Evolutionary conservation across 2,113 vertebrate genomes (phyloP).

Genomic region (Hymenochirus boettgeri): DNA sequence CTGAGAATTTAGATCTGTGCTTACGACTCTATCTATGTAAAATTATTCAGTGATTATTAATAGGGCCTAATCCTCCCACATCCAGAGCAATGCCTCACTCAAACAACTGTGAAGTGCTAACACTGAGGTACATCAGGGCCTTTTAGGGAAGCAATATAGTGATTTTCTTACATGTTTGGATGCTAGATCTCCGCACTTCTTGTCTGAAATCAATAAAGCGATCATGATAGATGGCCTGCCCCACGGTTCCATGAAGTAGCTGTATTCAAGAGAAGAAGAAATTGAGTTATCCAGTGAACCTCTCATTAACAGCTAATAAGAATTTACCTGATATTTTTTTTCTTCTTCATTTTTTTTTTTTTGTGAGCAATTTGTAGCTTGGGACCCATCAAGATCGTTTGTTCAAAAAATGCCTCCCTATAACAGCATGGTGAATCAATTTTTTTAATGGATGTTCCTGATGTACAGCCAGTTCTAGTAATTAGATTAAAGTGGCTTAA

Average conservation of each 20-base stretch:
- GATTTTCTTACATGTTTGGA: slow-evolving; percentile 59
- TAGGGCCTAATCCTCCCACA: not conserved
- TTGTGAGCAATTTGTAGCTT: slow-evolving; percentile 70
- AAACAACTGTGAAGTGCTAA: slow-evolving; percentile 3
- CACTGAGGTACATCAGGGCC: not conserved
- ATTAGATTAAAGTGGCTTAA: slow-evolving; percentile 90
- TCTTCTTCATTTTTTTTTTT: slow-evolving; percentile 42
- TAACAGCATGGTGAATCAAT: slow-evolving; percentile 88
- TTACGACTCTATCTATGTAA: not conserved
- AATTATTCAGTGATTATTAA: not conserved
- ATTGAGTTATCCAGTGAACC: slow-evolving; percentile 66
- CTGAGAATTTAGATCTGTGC: no score
- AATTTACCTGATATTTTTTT: slow-evolving; percentile 71
- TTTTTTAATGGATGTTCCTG: slow-evolving; percentile 91
- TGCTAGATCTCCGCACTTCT: slow-evolving; percentile 75
- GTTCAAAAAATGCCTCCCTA: slow-evolving; percentile 77
- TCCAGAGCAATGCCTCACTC: slow-evolving; percentile 7
- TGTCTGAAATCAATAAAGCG: slow-evolving; percentile 84
- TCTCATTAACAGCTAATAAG: slow-evolving; percentile 72
- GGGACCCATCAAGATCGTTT: slow-evolving; percentile 74
- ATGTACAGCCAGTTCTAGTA: slow-evolving; percentile 84
- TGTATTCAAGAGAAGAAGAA: slow-evolving; percentile 61
- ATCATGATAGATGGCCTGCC: slow-evolving; percentile 83
- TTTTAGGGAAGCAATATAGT: slow-evolving; percentile 19
- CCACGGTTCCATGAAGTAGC: slow-evolving; percentile 87